Conservation (phyloP, 2,888 invertebrate genomes). For the Phalera bucephala region DNA sequence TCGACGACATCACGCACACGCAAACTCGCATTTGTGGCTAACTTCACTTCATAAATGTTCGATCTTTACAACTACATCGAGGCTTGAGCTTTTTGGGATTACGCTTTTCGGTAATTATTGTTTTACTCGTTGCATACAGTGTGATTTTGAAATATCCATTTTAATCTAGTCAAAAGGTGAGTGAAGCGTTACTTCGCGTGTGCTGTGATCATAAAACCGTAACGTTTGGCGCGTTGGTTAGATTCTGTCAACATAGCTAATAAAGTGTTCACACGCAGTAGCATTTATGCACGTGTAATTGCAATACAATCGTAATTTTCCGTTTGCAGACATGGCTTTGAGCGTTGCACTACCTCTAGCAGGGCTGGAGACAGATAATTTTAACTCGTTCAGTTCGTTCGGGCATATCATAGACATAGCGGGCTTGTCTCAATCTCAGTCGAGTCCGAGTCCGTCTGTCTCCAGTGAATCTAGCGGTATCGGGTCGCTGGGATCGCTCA, state of each 20-base stretch:
- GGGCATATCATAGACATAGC: constrained; percentile 79
- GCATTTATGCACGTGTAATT: constrained; percentile 75
- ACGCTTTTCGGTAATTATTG: constrained; percentile 78
- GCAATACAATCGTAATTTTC: constrained; percentile 58
- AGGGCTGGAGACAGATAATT: constrained; percentile 80
- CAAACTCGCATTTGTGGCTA: constrained; percentile 59
- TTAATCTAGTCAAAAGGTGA: constrained; percentile 44
- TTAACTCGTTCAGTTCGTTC: constrained; percentile 74
- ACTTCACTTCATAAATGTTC: constrained; percentile 79
- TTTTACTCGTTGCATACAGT: constrained; percentile 51
- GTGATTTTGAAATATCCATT: constrained; percentile 34
- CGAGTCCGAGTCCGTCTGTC: constrained; percentile 81
- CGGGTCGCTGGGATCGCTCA: constrained; percentile 81
- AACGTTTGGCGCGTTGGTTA: constrained; percentile 76
- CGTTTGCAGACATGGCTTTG: constrained; percentile 83
- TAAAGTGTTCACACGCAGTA: constrained; percentile 60
- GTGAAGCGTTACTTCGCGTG: constrained; percentile 36
- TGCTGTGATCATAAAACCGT: constrained; percentile 44
- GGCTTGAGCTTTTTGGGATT: constrained; percentile 76
- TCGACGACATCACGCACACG: constrained; percentile 70
- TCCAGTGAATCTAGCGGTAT: constrained; percentile 85
- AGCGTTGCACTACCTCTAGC: constrained; percentile 84
- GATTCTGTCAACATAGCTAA: constrained; percentile 75
- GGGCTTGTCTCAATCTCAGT: constrained; percentile 73
- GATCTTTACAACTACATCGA: constrained; percentile 78